These are phyloP conservation scores for Eueremaeus valkanovi DNA, from an alignment of 2,888 invertebrate species.

Conservation along the genomic window DNA sequence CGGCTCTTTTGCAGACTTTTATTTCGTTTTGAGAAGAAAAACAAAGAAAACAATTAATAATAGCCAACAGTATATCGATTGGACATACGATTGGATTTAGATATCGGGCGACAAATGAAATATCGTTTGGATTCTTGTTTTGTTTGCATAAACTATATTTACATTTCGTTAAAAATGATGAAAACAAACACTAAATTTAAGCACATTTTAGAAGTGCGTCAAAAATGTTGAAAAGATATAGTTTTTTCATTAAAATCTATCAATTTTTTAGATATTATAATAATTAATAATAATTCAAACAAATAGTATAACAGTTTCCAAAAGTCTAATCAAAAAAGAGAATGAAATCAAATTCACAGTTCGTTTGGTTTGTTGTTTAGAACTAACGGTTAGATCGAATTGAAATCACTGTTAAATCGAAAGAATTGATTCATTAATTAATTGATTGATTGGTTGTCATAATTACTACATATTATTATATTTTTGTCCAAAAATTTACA, in stretches of 20 bases:
- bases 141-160: not conserved
- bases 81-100: not conserved
- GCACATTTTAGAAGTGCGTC: not conserved
- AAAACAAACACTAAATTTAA: not conserved
- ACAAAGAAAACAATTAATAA: no score
- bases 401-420: not conserved
- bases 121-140: not conserved
- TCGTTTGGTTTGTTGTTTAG: not conserved
- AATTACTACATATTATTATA: not conserved
- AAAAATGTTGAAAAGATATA: not conserved
- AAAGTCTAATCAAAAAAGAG: slow-evolving; percentile 9
- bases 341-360: not conserved
- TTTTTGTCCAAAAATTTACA: not conserved
- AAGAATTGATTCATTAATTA: no score
- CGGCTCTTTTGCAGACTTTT: not conserved
- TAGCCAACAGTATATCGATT: not conserved
- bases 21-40: no score
- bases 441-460: not conserved
- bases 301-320: not conserved
- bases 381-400: not conserved
- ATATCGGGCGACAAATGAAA: not conserved
- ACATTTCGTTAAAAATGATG: not conserved
- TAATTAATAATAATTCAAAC: not conserved
- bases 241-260: not conserved
- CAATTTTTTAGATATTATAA: not conserved